Conservation (phyloP, 2,888 invertebrate species). For the Octodonta nipae region DNA sequence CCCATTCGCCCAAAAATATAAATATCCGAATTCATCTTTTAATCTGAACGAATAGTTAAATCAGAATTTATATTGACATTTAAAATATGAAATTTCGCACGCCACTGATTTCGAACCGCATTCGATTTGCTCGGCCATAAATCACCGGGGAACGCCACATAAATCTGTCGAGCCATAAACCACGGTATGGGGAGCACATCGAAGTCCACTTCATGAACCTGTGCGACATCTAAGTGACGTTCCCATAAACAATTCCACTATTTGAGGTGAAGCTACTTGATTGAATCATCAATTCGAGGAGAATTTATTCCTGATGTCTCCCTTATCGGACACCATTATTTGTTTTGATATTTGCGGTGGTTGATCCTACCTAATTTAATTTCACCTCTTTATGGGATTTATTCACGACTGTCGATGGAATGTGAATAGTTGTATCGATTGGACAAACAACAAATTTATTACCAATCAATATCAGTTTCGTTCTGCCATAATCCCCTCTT, state of each 20-base stretch:
- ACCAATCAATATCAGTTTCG: too few relatives aligned
- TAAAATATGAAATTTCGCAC: conserved; percentile 15
- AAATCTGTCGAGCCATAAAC: conserved; percentile 31
- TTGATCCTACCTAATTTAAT: too few relatives aligned
- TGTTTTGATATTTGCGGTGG: conserved; percentile 1
- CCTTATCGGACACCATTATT: conserved; percentile 8
- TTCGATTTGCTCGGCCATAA: conserved; percentile 29
- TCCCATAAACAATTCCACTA: conserved; percentile 27
- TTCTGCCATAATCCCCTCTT: too few relatives aligned
- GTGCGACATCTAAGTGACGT: conserved; percentile 26
- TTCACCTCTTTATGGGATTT: too few relatives aligned
- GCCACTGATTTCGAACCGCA: conserved; percentile 18
- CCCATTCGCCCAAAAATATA: too few relatives aligned
- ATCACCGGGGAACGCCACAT: conserved; percentile 32
- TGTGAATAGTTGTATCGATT: too few relatives aligned
- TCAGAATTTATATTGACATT: conserved; percentile 6
- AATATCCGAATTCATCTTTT: too few relatives aligned
- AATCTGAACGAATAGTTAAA: too few relatives aligned
- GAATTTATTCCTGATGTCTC: conserved; percentile 13
- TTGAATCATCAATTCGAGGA: conserved; percentile 30
- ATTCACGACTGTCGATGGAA: too few relatives aligned
- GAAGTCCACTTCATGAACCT: conserved; percentile 26
- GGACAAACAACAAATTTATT: too few relatives aligned
- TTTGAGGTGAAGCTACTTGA: conserved; percentile 28
- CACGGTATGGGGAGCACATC: conserved; percentile 27